These are phyloP conservation scores for Myiopsitta monachus DNA, from an alignment of 2,113 vertebrate species.

Conservation along the genomic window DNA sequence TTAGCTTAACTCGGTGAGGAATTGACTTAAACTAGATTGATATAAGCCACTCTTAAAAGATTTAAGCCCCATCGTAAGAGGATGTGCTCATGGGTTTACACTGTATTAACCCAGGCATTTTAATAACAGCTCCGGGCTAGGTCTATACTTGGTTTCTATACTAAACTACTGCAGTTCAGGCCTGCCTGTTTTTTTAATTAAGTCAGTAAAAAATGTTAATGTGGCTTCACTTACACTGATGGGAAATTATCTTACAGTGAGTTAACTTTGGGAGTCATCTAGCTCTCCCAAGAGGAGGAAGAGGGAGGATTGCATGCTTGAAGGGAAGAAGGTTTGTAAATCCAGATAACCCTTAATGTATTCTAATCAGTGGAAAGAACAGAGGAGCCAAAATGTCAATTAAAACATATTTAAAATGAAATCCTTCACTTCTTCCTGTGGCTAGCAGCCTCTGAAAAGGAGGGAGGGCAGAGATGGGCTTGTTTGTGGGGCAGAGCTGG, in stretches of 20 bases:
- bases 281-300: neutral
- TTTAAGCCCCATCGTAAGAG: conserved; percentile 52
- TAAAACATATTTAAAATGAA: neutral
- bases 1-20: conserved; percentile 58
- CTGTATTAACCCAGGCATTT: conserved; percentile 59
- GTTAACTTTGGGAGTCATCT: neutral
- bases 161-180: conserved; percentile 5
- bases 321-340: neutral
- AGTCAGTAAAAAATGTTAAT: neutral
- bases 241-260: neutral
- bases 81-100: conserved; percentile 63
- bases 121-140: conserved; percentile 55
- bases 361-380: neutral
- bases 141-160: conserved; percentile 37
- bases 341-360: neutral
- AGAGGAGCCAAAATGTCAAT: neutral
- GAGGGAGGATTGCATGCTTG: rapidly evolving
- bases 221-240: neutral
- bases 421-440: neutral
- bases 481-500: rapidly evolving
- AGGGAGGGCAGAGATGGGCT: neutral
- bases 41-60: conserved; percentile 66
- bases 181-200: neutral
- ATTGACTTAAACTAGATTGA: conserved; percentile 66
- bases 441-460: neutral